phyloP scores from a whole-genome alignment of 2,797 vertebrate species.

The Molossus molossus region DNA sequence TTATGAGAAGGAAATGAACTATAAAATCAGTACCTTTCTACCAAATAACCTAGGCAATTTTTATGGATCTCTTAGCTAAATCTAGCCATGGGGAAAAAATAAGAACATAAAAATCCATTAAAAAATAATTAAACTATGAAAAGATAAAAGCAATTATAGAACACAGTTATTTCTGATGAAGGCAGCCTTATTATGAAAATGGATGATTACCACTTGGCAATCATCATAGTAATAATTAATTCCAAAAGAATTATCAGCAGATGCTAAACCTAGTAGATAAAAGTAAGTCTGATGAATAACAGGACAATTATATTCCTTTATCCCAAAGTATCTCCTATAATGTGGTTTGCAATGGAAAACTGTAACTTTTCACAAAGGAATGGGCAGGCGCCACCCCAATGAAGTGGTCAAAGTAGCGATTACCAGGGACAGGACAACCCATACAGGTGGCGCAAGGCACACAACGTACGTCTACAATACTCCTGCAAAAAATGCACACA shows the following conservation, averaged over 20 bases:
- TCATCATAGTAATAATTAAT: neutral
- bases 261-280: neutral
- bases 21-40: slow-evolving; percentile 55
- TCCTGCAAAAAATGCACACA: neutral
- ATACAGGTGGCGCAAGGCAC: fast-evolving
- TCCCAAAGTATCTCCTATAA: neutral
- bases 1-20: slow-evolving; percentile 52
- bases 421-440: neutral
- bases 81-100: neutral
- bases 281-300: neutral
- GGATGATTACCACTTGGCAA: slow-evolving; percentile 22
- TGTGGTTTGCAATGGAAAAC: neutral
- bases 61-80: slow-evolving; percentile 54
- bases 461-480: neutral
- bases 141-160: slow-evolving; percentile 50
- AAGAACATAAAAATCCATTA: slow-evolving; percentile 48
- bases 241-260: slow-evolving; percentile 41
- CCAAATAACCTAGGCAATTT: slow-evolving; percentile 30
- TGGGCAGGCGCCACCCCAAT: neutral
- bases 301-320: slow-evolving; percentile 7
- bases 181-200: neutral
- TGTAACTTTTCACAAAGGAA: neutral
- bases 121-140: slow-evolving; percentile 60
- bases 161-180: slow-evolving; percentile 51
- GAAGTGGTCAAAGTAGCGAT: neutral